Percentiles rank a stretch among this genome's conserved stretches.
phyloP scores from a whole-genome alignment of 2,113 vertebrate species.

The Rattus rattus region DNA sequence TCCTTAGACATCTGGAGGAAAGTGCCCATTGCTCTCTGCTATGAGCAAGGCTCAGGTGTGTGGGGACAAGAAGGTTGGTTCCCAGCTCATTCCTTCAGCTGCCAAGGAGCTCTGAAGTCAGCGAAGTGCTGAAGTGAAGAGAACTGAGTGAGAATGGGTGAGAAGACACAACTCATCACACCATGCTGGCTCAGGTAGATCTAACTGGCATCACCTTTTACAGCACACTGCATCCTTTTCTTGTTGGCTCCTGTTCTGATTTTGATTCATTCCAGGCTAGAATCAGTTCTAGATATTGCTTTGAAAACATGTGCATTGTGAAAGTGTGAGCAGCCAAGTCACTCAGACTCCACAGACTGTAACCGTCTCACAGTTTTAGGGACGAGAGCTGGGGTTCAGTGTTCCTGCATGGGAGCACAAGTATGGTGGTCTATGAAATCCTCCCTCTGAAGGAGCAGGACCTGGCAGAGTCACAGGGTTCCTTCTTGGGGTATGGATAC shows the following conservation, averaged over 20 bases:
- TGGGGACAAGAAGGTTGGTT: not conserved
- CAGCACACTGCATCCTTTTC: not conserved
- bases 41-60: no score
- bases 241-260: not conserved
- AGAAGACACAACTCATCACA: not conserved
- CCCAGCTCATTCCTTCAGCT: not conserved
- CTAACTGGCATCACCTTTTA: not conserved
- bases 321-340: no score
- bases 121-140: not conserved
- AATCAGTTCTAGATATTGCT: not conserved
- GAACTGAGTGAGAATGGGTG: not conserved
- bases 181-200: not conserved
- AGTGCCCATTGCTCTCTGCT: accelerated
- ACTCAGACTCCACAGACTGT: not conserved
- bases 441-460: not conserved
- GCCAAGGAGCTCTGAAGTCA: not conserved
- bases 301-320: not conserved
- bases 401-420: no score
- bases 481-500: not conserved
- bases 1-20: not conserved
- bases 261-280: not conserved
- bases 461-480: not conserved
- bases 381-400: not conserved
- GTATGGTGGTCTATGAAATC: not conserved
- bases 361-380: not conserved